Percentiles rank a stretch among this genome's conserved stretches.
Conservation (phyloP, 2,113 vertebrate species). For the Oryzias celebensis region DNA sequence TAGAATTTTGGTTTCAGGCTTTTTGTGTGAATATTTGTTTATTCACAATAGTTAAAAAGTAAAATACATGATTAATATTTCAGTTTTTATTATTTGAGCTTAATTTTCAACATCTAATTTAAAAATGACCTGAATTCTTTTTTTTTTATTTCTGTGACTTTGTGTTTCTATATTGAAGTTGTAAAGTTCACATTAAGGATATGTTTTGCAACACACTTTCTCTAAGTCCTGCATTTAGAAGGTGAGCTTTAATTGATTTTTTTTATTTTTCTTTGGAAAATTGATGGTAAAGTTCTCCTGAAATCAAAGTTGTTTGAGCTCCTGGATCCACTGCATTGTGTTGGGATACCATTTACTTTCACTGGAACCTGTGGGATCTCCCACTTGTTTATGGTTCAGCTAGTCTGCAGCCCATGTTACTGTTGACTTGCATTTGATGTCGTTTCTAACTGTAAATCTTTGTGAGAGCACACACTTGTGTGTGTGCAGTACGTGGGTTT, state of each 20-base stretch:
- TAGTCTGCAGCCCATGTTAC: not conserved
- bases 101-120: no score
- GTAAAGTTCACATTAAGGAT: not conserved
- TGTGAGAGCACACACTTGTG: no score
- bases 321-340: not conserved
- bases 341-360: not conserved
- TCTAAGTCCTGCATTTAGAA: slow-evolving; percentile 3
- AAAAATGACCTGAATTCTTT: no score
- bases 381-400: not conserved
- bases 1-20: no score
- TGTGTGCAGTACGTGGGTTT: not conserved
- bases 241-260: not conserved
- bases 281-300: not conserved
- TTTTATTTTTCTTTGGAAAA: not conserved
- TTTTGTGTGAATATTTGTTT: no score
- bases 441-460: no score
- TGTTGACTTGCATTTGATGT: not conserved
- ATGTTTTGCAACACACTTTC: not conserved
- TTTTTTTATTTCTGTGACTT: no score
- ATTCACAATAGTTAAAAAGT: no score
- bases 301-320: slow-evolving; percentile 3
- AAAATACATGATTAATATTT: no score
- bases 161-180: not conserved
- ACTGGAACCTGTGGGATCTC: not conserved
- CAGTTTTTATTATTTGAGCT: no score